Percentiles rank a stretch among this genome's conserved stretches.
These are phyloP conservation scores for Etheostoma nigrum DNA, from an alignment of 2,797 vertebrate species.

Conservation along the genomic window DNA sequence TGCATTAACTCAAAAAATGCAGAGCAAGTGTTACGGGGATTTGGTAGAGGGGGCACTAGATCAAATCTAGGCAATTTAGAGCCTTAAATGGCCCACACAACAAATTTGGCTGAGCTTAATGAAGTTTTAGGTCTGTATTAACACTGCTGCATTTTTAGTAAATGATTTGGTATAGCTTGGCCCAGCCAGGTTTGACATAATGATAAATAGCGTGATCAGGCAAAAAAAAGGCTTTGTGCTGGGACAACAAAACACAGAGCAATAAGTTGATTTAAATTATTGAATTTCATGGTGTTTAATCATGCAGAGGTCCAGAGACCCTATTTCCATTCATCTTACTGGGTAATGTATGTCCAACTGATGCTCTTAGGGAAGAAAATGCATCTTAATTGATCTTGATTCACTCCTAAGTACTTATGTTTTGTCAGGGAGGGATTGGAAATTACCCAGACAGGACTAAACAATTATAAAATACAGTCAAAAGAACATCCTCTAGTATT, in stretches of 20 bases:
- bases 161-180: not conserved
- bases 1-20: constrained; percentile 39
- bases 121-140: not conserved
- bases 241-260: constrained; percentile 29
- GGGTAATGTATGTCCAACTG: constrained; percentile 29
- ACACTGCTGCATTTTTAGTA: not conserved
- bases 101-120: not conserved
- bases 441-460: constrained; percentile 15
- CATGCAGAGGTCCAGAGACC: constrained; percentile 36
- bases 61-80: constrained; percentile 26
- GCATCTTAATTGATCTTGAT: constrained; percentile 29
- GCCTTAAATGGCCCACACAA: not conserved
- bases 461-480: constrained; percentile 1
- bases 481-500: not conserved
- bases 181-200: constrained; percentile 31
- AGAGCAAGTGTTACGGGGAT: constrained; percentile 36
- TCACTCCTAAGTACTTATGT: constrained; percentile 11
- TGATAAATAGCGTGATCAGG: constrained; percentile 49
- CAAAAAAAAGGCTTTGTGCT: constrained; percentile 26
- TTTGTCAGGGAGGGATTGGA: constrained; percentile 1
- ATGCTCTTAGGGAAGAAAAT: constrained; percentile 10
- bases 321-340: constrained; percentile 41
- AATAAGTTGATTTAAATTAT: constrained; percentile 51
- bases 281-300: constrained; percentile 62
- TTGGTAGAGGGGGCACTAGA: constrained; percentile 10